A percentile compares a stretch with the other conserved stretches of the same genome.
These are phyloP conservation scores for Sebastiscus tertius DNA, from an alignment of 2,797 vertebrate species.

Conservation along the genomic window DNA sequence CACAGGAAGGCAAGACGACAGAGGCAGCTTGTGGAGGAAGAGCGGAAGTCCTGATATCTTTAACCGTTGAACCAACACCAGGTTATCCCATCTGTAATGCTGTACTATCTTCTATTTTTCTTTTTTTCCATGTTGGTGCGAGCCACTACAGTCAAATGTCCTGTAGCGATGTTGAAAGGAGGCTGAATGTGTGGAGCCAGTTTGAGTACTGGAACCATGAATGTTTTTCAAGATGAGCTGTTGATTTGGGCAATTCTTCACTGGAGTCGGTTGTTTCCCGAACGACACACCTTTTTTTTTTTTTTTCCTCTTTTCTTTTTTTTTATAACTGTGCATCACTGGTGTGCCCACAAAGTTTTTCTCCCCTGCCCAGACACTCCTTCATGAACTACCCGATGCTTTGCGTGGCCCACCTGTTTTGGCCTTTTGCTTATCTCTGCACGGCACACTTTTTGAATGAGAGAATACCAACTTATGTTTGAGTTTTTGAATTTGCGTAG, in stretches of 20 bases:
- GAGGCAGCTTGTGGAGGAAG: slow-evolving; percentile 14
- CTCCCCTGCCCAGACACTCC: slow-evolving; percentile 3
- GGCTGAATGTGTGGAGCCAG: slow-evolving; percentile 53
- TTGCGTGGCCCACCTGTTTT: slow-evolving; percentile 33
- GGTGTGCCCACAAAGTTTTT: slow-evolving; percentile 21
- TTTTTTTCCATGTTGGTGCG: slow-evolving; percentile 1
- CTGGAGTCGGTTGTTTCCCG: background rate
- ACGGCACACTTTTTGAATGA: slow-evolving; percentile 70
- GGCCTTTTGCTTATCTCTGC: slow-evolving; percentile 65
- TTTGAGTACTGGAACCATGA: slow-evolving; percentile 46
- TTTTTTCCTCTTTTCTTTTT: background rate
- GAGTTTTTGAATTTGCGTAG: slow-evolving; percentile 51
- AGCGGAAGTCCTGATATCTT: slow-evolving; percentile 5
- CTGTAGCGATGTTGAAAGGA: slow-evolving; percentile 10
- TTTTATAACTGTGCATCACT: slow-evolving; percentile 17
- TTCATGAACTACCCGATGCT: slow-evolving; percentile 25
- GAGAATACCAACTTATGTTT: slow-evolving; percentile 33
- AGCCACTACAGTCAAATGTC: slow-evolving; percentile 20
- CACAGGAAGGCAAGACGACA: background rate
- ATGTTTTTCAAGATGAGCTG: slow-evolving; percentile 54
- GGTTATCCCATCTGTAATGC: slow-evolving; percentile 23
- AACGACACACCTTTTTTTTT: background rate
- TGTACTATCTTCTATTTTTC: background rate
- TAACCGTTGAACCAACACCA: slow-evolving; percentile 28
- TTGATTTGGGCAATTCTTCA: slow-evolving; percentile 2